A percentile compares a stretch with the other conserved stretches of the same genome.
These are phyloP conservation scores for Oegoconia quadripuncta DNA, from an alignment of 2,888 invertebrate species.

Conservation along the genomic window DNA sequence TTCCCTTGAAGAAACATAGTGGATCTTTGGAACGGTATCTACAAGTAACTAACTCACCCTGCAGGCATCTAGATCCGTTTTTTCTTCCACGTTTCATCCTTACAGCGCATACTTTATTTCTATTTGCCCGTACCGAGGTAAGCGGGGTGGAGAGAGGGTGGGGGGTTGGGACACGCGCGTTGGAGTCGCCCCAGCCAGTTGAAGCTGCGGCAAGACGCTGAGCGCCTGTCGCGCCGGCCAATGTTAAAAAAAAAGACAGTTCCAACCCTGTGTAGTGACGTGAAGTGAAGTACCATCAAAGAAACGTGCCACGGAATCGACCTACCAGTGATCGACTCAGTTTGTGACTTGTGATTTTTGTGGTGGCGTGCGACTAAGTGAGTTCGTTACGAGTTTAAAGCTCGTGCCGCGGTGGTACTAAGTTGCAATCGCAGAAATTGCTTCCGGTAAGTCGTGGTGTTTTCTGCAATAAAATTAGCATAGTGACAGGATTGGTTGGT, in stretches of 20 bases:
- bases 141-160: slow-evolving; percentile 42
- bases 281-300: slow-evolving; percentile 36
- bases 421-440: slow-evolving; percentile 39
- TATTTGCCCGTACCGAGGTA: slow-evolving; percentile 73
- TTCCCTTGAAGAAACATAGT: slow-evolving; percentile 20
- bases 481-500: slow-evolving; percentile 30
- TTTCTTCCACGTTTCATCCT: slow-evolving; percentile 66
- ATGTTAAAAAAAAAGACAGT: slow-evolving; percentile 34
- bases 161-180: slow-evolving; percentile 68
- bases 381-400: slow-evolving; percentile 42
- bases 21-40: slow-evolving; percentile 24
- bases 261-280: slow-evolving; percentile 61
- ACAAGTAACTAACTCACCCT: slow-evolving; percentile 37
- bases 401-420: slow-evolving; percentile 34
- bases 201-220: slow-evolving; percentile 58
- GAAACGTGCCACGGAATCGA: slow-evolving; percentile 51
- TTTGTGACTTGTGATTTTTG: slow-evolving; percentile 58
- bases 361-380: slow-evolving; percentile 47
- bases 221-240: slow-evolving; percentile 45
- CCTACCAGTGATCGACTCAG: slow-evolving; percentile 40
- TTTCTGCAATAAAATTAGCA: slow-evolving; percentile 48
- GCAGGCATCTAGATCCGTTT: slow-evolving; percentile 55
- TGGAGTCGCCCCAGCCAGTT: slow-evolving; percentile 75
- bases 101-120: slow-evolving; percentile 75
- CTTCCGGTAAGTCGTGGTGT: slow-evolving; percentile 56